Percentiles rank a stretch among this genome's conserved stretches.
These are phyloP conservation scores for Atrichornis clamosus DNA, from an alignment of 2,113 vertebrate genomes.

Conservation along the genomic window DNA sequence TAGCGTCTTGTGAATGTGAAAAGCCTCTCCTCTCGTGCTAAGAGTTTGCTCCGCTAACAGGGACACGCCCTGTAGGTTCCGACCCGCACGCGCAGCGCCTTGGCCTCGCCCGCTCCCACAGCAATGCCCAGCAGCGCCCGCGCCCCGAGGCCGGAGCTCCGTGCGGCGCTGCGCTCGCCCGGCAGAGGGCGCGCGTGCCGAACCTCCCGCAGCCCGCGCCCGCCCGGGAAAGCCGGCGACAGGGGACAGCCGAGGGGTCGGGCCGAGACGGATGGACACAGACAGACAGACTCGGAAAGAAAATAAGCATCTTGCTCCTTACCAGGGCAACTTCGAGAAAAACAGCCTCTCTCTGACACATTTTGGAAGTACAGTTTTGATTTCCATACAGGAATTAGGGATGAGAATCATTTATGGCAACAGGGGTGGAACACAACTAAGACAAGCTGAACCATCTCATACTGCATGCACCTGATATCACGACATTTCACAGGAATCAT, in stretches of 20 bases:
- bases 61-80: not conserved
- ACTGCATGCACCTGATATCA: not conserved
- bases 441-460: not conserved
- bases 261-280: fast-evolving
- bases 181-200: not conserved
- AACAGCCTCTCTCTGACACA: not conserved
- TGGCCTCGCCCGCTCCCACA: not conserved
- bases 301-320: not conserved
- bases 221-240: not conserved
- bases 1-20: fast-evolving
- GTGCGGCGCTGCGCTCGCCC: not conserved
- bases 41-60: not conserved
- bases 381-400: not conserved
- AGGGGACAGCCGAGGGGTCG: not conserved
- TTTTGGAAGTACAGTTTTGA: not conserved
- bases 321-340: not conserved
- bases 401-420: not conserved
- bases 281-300: not conserved
- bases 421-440: fast-evolving
- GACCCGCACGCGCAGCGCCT: not conserved
- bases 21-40: too few species aligned
- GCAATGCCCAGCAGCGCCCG: too few species aligned
- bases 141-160: not conserved
- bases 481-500: not conserved
- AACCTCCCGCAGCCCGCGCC: not conserved